These are phyloP conservation scores for Branchipolynoe longqiensis DNA, from an alignment of 2,888 invertebrate species.

Conservation along the genomic window DNA sequence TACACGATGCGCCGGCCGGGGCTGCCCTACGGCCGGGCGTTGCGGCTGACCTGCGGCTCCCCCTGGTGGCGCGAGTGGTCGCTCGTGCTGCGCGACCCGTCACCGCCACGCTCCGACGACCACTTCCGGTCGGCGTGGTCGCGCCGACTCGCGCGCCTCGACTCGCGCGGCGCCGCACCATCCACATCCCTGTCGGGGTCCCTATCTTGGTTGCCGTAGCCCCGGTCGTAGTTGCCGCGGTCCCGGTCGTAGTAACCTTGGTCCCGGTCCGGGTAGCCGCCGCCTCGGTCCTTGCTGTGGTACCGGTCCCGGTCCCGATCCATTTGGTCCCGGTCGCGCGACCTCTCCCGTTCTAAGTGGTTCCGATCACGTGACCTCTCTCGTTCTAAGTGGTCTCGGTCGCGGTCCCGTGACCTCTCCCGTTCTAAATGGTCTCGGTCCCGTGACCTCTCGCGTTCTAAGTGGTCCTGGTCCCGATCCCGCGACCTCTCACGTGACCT, in stretches of 20 bases:
- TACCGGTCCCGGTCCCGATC: background rate
- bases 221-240: background rate
- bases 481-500: background rate
- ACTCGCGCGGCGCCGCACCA: background rate
- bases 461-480: background rate
- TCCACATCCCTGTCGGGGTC: background rate
- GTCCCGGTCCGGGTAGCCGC: background rate
- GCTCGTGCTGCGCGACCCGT: background rate
- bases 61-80: slow-evolving; percentile 14
- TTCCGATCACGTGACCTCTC: background rate
- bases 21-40: too few species aligned
- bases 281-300: background rate
- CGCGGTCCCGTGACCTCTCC: background rate
- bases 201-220: too few species aligned
- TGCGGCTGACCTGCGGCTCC: too few species aligned
- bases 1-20: too few species aligned
- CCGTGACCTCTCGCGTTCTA: too few species aligned
- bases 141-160: background rate
- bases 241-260: background rate
- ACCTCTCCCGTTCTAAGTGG: too few species aligned
- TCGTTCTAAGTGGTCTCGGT: background rate
- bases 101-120: slow-evolving; percentile 12
- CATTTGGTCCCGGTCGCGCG: slow-evolving; percentile 3
- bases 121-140: slow-evolving; percentile 41
- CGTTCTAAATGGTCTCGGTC: slow-evolving; percentile 32